Base-by-base conservation (phyloP, 92 coral and sea anemone species). In the Isaurus tuberculatus region DNA sequence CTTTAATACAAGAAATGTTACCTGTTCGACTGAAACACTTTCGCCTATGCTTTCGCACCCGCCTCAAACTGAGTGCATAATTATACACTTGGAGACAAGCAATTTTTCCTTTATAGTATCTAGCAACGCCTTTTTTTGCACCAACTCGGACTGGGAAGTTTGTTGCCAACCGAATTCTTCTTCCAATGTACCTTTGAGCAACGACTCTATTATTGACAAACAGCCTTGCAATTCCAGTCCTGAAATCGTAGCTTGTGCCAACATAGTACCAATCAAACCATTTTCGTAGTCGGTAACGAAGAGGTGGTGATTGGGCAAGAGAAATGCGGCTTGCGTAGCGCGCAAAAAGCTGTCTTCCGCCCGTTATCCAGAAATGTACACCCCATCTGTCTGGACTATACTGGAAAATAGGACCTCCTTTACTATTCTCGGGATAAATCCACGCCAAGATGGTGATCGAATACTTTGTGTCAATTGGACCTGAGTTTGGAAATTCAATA, bases 21-120 rank as follows among this genome's bases (percentile, higher is more conserved):
- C 97, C 94, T 70, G 84, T 82, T 68, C 79, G 75, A 29, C 79
- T 88, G 83, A 85, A 92, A 86, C 97, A 92, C 75, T 79, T 84
- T n/a, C 81, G 86, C 71, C 87, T 79, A 15, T 89, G 80, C 28
- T 49, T 72, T 10, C 80, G 72, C 10, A 92, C 86, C 53, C 85
- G 92, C 29, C 90, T 70, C 25, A 84, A 46, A 28, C 83, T 88
- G 57, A 92, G 79, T 63, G 97, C 92, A 40, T 51, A 88, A 77
- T 92, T 92, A 55, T 88, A 92, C 37, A 92, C 69, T 74, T 92
- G 97, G 13, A 92, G 33, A 65, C 97, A 92, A 3, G 97, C 89
- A 17, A 92, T 49, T 36, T 93, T 89, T 22, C 97, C 97, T 81
- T 88, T 90, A 79, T 90, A 92, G 55, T 32, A 79, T 61, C 95